Percentiles rank a stretch among this genome's conserved stretches.
phyloP scores from a whole-genome alignment of 2,888 invertebrate species.

The Agrypnus murinus region DNA sequence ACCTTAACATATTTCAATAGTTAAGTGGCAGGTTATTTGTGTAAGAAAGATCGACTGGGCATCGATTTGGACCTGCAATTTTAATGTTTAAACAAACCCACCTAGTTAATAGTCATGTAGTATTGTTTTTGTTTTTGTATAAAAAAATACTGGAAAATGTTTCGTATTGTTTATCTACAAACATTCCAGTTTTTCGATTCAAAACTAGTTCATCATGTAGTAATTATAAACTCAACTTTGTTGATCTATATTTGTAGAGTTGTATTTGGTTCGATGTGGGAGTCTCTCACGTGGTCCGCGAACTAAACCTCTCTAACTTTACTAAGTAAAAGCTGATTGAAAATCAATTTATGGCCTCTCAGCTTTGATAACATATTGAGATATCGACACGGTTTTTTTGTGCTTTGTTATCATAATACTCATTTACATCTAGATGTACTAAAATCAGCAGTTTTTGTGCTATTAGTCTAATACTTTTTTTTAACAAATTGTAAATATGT shows the following conservation, averaged over 20 bases:
- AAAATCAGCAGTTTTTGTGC: background rate
- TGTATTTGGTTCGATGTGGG: constrained; percentile 12
- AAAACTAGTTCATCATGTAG: too few relatives aligned
- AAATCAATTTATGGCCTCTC: constrained; percentile 46
- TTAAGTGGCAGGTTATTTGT: background rate
- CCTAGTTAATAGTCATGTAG: background rate
- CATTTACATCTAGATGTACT: background rate
- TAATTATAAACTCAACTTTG: background rate
- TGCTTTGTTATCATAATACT: constrained; percentile 21
- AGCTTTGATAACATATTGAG: constrained; percentile 31
- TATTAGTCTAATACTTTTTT: too few relatives aligned
- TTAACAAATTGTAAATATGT: too few relatives aligned
- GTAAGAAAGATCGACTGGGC: background rate
- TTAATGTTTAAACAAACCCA: background rate
- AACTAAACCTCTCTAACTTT: constrained; percentile 9
- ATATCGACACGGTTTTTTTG: constrained; percentile 4
- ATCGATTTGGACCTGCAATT: constrained; percentile 3
- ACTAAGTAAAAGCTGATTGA: constrained; percentile 45
- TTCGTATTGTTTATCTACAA: background rate
- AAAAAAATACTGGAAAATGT: background rate
- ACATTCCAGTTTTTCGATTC: background rate
- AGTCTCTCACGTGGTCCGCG: constrained; percentile 25
- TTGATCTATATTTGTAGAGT: constrained; percentile 14
- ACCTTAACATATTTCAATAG: background rate
- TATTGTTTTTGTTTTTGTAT: background rate